Evolutionary conservation across 37 sponge, comb jelly and placozoan species (phyloP).

Genomic region (Oopsacas minuta): DNA sequence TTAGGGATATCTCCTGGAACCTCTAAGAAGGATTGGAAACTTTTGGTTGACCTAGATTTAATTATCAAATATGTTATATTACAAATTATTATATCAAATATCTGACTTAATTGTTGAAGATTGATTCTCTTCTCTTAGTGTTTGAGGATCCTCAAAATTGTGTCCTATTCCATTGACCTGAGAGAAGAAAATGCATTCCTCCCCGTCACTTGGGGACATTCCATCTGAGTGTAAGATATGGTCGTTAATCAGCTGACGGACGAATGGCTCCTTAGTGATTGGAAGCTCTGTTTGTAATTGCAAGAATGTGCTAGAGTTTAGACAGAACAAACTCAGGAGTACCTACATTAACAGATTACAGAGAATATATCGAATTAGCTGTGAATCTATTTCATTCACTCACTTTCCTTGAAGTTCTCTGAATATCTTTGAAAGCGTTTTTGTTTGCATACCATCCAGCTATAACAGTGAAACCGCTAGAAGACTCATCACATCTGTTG

Average conservation of each 20-base stretch:
- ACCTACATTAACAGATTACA: too few relatives aligned
- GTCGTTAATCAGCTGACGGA: not conserved
- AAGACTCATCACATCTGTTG: not conserved
- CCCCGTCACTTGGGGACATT: not conserved
- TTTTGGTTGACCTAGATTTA: too few relatives aligned
- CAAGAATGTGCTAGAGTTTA: not conserved
- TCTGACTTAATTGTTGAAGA: too few relatives aligned
- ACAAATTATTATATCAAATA: too few relatives aligned
- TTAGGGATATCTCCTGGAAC: not conserved
- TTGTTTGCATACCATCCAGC: constrained; percentile 1
- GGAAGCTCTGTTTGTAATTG: not conserved
- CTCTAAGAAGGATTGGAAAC: too few relatives aligned
- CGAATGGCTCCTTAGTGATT: not conserved
- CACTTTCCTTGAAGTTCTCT: not conserved
- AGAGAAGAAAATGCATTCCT: not conserved
- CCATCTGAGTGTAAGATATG: not conserved
- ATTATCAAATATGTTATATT: too few relatives aligned
- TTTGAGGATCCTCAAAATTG: too few relatives aligned
- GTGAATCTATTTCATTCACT: not conserved
- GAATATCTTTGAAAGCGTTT: not conserved
- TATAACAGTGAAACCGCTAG: not conserved
- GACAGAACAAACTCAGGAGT: not conserved
- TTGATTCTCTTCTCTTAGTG: too few relatives aligned
- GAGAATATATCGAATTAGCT: not conserved
- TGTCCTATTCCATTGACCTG: too few relatives aligned